A percentile compares a stretch with the other conserved stretches of the same genome.
phyloP scores from a whole-genome alignment of 2,888 invertebrate genomes.

The Heteromyza rotundicornis region DNA sequence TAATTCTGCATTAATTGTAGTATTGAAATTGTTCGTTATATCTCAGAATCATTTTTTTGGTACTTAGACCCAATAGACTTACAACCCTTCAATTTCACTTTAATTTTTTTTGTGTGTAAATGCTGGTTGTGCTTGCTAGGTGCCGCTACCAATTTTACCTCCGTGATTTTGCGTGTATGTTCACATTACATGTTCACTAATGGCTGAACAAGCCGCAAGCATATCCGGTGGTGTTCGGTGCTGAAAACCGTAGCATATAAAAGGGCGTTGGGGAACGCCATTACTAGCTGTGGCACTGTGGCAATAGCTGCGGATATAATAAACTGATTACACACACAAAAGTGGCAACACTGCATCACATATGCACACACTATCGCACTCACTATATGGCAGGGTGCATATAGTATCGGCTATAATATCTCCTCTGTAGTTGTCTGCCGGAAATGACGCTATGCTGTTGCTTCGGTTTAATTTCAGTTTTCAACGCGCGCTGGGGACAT shows the following conservation, averaged over 20 bases:
- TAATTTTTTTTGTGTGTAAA: too few species aligned
- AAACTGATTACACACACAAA: slow-evolving; percentile 38
- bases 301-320: slow-evolving; percentile 30
- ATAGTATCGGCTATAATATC: not conserved
- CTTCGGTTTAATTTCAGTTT: not conserved
- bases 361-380: not conserved
- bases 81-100: too few species aligned
- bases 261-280: not conserved
- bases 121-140: too few species aligned
- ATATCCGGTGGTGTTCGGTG: slow-evolving; percentile 28
- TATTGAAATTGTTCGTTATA: too few species aligned
- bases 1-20: too few species aligned
- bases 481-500: slow-evolving; percentile 53
- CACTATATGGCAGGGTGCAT: not conserved
- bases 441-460: slow-evolving; percentile 10
- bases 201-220: slow-evolving; percentile 61
- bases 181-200: slow-evolving; percentile 54
- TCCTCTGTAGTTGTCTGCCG: not conserved
- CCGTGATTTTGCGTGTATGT: slow-evolving; percentile 6
- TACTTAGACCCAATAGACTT: too few species aligned
- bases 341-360: slow-evolving; percentile 11
- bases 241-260: slow-evolving; percentile 19
- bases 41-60: too few species aligned
- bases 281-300: not conserved
- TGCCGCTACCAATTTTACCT: too few species aligned